Evolutionary conservation across 2,113 vertebrate species (phyloP).

Genomic region (Tragelaphus imberbis): DNA sequence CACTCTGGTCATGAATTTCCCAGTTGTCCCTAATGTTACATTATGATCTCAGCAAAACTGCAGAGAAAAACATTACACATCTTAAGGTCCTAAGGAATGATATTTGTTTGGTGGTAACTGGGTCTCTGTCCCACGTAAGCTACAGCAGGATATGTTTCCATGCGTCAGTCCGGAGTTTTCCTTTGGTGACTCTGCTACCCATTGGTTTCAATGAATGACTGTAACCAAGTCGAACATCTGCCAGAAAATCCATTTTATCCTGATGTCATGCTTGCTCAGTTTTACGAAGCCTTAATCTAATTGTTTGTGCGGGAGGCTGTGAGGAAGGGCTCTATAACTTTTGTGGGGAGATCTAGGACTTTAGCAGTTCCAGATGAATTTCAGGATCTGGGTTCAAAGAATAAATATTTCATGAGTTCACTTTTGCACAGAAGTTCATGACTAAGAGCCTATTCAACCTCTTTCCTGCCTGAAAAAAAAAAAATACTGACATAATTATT

Average conservation of each 20-base stretch:
- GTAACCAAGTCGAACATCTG: neutral
- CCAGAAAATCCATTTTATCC: neutral
- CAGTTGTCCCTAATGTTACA: neutral
- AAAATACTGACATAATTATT: neutral
- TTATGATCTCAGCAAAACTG: neutral
- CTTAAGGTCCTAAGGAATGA: neutral
- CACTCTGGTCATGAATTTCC: neutral
- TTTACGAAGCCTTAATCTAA: neutral
- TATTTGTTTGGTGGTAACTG: too few species aligned
- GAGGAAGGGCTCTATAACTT: neutral
- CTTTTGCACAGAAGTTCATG: neutral
- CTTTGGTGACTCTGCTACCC: neutral
- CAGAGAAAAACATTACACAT: neutral
- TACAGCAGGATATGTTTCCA: neutral
- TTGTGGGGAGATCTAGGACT: neutral
- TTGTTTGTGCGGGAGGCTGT: neutral
- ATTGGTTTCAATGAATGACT: neutral
- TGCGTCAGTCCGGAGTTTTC: neutral
- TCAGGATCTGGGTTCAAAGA: neutral
- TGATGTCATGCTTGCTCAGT: neutral
- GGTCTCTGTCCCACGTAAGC: neutral
- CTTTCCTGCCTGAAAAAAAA: slow-evolving; percentile 1
- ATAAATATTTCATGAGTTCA: slow-evolving; percentile 5
- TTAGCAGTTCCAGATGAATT: neutral
- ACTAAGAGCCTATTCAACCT: slow-evolving; percentile 30